phyloP scores from a whole-genome alignment of 2,888 invertebrate species.

The Acanthacorydalis orientalis region DNA sequence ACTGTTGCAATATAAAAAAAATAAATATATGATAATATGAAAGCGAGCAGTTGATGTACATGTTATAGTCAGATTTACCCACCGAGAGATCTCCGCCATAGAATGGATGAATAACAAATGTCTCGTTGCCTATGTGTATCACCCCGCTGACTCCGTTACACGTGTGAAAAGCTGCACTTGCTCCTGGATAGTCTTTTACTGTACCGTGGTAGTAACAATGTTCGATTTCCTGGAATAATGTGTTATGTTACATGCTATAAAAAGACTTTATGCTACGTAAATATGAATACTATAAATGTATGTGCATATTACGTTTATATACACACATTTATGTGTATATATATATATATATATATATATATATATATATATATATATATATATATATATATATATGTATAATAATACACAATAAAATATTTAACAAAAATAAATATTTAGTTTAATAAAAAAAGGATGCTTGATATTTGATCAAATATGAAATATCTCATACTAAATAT shows the following conservation, averaged over 20 bases:
- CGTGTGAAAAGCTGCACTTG: slow-evolving; percentile 92
- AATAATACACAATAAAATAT: no score
- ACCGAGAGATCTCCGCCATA: slow-evolving; percentile 94
- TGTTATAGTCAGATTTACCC: slow-evolving; percentile 33
- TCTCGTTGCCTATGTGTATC: slow-evolving; percentile 94
- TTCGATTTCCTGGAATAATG: slow-evolving; percentile 66
- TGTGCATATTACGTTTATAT: background rate
- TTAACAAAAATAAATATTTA: no score
- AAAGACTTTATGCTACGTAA: background rate
- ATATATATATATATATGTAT: no score
- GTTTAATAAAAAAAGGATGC: no score
- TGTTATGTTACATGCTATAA: background rate
- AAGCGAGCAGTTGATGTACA: background rate
- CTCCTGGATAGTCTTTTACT: slow-evolving; percentile 91
- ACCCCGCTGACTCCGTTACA: slow-evolving; percentile 96
- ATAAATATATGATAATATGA: no score
- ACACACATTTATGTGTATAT: background rate
- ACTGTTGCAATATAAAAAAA: no score
- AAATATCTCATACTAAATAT: no score
- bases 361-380: no score
- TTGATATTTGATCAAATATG: no score
- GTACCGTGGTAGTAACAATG: slow-evolving; percentile 98
- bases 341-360: background rate
- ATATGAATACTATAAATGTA: background rate
- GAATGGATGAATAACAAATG: slow-evolving; percentile 95